phyloP scores from a whole-genome alignment of 2,888 invertebrate species.

The Netelia inedita region DNA sequence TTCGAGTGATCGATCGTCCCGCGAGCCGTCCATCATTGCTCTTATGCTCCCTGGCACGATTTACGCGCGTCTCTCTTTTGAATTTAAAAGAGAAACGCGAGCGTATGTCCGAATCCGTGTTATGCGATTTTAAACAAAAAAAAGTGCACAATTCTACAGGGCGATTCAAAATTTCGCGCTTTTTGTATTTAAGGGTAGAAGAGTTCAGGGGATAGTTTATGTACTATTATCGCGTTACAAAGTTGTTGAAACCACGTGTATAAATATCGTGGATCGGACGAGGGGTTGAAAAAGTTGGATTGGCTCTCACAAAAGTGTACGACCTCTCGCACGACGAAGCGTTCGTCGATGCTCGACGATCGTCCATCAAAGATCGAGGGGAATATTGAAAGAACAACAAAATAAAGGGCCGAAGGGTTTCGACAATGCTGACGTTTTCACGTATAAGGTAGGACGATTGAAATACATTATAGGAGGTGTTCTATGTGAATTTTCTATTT shows the following conservation, averaged over 20 bases:
- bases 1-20: constrained; percentile 65
- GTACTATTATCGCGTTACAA: too few relatives aligned
- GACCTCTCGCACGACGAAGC: neutral
- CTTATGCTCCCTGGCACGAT: constrained; percentile 4
- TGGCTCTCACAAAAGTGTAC: neutral
- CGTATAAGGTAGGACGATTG: too few relatives aligned
- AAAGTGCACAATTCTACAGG: constrained; percentile 1
- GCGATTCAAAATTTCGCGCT: neutral
- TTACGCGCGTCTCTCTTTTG: constrained; percentile 15
- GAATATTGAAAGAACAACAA: neutral
- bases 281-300: neutral
- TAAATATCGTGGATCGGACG: neutral
- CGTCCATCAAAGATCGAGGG: neutral
- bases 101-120: neutral
- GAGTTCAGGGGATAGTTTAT: too few relatives aligned
- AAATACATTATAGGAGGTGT: too few relatives aligned
- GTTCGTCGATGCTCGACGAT: neutral
- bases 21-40: constrained; percentile 46
- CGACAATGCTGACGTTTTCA: neutral
- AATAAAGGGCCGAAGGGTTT: neutral
- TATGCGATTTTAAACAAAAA: constrained; percentile 4
- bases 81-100: constrained; percentile 22
- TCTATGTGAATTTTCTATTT: too few relatives aligned
- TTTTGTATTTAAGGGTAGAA: neutral
- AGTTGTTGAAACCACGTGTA: too few relatives aligned